phyloP scores from a whole-genome alignment of 2,113 vertebrate species.

The Microcebus griseorufus region DNA sequence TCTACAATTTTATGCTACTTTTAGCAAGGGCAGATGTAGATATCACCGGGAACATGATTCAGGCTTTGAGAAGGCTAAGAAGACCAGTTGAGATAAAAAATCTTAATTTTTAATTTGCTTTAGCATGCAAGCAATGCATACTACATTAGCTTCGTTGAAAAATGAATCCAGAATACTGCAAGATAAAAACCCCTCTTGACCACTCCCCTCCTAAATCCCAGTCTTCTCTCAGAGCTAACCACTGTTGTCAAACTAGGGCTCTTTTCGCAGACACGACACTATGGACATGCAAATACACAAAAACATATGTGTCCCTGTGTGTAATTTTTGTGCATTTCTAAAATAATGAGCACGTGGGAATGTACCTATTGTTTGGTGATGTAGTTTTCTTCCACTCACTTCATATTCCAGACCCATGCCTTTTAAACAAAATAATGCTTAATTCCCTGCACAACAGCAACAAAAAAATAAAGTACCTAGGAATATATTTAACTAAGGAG shows the following conservation, averaged over 20 bases:
- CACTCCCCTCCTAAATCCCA: not conserved
- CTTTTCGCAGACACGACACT: not conserved
- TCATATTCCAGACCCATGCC: not conserved
- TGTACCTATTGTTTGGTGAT: not conserved
- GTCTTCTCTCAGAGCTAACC: not conserved
- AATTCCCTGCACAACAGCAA: no score
- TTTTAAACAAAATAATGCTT: no score
- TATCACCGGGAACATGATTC: not conserved
- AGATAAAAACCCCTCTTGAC: not conserved
- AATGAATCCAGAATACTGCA: not conserved
- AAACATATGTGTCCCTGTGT: not conserved
- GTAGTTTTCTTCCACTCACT: not conserved
- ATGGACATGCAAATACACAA: rapidly evolving
- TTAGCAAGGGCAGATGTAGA: not conserved
- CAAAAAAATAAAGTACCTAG: no score
- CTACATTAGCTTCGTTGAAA: not conserved
- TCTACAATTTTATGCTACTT: not conserved
- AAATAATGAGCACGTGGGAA: not conserved
- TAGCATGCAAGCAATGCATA: not conserved
- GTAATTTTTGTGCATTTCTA: not conserved
- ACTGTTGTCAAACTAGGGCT: not conserved
- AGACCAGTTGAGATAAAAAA: not conserved
- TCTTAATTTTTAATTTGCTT: not conserved
- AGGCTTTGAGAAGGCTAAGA: not conserved
- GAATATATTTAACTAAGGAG: no score